A percentile compares a stretch with the other conserved stretches of the same genome.
phyloP scores from a whole-genome alignment of 2,797 vertebrate genomes.

The Orestias chungarensis region DNA sequence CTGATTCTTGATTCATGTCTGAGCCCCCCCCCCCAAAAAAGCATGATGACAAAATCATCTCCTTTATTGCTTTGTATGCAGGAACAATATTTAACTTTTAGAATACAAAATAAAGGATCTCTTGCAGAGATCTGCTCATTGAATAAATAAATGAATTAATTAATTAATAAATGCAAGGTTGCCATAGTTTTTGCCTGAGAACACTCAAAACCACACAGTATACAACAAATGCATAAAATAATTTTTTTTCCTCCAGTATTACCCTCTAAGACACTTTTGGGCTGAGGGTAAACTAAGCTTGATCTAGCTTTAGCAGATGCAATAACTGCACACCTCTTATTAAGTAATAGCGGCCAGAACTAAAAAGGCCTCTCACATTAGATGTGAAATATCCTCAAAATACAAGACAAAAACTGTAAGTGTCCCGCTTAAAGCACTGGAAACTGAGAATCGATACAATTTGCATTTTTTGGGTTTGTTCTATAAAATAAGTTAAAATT shows the following conservation, averaged over 20 bases:
- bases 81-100: constrained; percentile 56
- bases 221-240: constrained; percentile 39
- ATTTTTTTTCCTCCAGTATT: constrained; percentile 20
- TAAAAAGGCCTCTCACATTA: neutral
- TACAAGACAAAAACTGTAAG: neutral
- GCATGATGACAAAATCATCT: constrained; percentile 46
- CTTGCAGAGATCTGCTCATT: constrained; percentile 40
- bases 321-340: constrained; percentile 11
- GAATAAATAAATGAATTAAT: constrained; percentile 31
- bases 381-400: neutral
- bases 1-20: no score
- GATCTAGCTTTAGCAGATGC: constrained; percentile 14
- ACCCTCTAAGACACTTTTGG: constrained; percentile 38
- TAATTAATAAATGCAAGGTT: constrained; percentile 48
- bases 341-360: neutral
- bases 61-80: constrained; percentile 49
- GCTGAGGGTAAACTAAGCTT: constrained; percentile 13
- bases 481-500: neutral
- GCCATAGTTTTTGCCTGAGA: constrained; percentile 38
- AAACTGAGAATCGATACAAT: neutral
- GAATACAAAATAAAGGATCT: constrained; percentile 51
- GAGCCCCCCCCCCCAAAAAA: no score
- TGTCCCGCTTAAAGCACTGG: neutral
- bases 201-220: constrained; percentile 38
- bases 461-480: neutral